Conservation (phyloP, 2,113 vertebrate genomes). For the Penelope pileata region DNA sequence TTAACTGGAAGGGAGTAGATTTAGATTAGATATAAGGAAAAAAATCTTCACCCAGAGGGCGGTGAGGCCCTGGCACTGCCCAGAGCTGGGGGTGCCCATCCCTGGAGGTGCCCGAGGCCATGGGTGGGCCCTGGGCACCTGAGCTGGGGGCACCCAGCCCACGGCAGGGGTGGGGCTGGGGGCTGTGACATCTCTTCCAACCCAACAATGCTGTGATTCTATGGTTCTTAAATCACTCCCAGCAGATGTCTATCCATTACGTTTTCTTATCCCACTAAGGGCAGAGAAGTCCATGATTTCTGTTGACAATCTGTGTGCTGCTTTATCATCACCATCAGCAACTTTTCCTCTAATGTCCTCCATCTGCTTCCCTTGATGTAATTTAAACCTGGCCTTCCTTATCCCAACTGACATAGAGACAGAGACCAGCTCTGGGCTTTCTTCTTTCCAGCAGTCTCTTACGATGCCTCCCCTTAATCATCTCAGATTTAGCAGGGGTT, state of each 20-base stretch:
- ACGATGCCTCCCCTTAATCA: neutral
- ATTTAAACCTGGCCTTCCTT: neutral
- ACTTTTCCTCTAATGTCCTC: neutral
- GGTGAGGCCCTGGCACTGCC: neutral
- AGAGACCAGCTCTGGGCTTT: neutral
- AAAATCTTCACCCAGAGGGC: neutral
- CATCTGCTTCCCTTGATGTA: neutral
- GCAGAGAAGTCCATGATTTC: neutral
- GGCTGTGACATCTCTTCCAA: neutral
- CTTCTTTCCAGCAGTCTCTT: neutral
- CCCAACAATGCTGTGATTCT: neutral
- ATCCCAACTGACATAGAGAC: neutral
- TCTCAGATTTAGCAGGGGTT: neutral
- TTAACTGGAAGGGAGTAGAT: neutral
- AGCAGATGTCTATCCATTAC: neutral
- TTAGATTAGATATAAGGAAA: neutral
- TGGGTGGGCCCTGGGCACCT: neutral
- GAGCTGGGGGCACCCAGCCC: neutral
- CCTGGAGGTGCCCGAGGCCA: neutral
- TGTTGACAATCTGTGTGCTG: neutral
- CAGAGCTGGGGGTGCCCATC: neutral
- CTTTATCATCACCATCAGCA: neutral
- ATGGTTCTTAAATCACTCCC: neutral
- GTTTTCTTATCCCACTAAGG: neutral
- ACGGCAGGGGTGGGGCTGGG: neutral